phyloP scores from a whole-genome alignment of 35 echinoderm and acorn worm species.

The Heliocidaris tuberculata region DNA sequence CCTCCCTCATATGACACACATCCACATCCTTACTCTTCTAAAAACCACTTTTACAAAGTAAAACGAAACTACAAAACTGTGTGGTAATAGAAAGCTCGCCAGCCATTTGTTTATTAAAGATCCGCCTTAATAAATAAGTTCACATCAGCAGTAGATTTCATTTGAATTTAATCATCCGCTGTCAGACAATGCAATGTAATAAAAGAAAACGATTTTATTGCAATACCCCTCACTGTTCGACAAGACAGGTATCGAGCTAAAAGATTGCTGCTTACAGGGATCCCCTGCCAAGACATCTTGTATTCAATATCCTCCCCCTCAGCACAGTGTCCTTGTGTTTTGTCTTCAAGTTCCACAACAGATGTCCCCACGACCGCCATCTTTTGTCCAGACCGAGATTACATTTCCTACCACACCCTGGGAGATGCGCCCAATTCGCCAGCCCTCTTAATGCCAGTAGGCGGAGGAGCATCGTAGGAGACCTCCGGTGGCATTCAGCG shows the following conservation, averaged over 20 bases:
- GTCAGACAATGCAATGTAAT: background rate
- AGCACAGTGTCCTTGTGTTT: background rate
- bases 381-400: slow-evolving; percentile 25
- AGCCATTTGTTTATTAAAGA: background rate
- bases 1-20: too few species aligned
- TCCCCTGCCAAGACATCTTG: background rate
- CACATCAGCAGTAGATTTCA: background rate
- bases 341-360: slow-evolving; percentile 17
- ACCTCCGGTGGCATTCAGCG: slow-evolving; percentile 7
- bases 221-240: background rate
- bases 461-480: background rate
- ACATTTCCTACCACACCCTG: slow-evolving; percentile 26
- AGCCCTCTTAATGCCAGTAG: background rate
- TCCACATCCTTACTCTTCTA: too few species aligned
- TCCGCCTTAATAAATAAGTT: background rate
- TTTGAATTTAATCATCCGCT: background rate
- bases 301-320: background rate
- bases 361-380: background rate
- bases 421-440: background rate
- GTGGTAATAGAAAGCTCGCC: too few species aligned
- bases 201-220: background rate
- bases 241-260: background rate
- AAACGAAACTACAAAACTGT: too few species aligned
- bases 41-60: too few species aligned
- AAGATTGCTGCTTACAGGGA: background rate